Percentiles rank a stretch among this genome's conserved stretches.
phyloP scores from a whole-genome alignment of 1,140 invertebrate species.

The Megathymus violae region DNA sequence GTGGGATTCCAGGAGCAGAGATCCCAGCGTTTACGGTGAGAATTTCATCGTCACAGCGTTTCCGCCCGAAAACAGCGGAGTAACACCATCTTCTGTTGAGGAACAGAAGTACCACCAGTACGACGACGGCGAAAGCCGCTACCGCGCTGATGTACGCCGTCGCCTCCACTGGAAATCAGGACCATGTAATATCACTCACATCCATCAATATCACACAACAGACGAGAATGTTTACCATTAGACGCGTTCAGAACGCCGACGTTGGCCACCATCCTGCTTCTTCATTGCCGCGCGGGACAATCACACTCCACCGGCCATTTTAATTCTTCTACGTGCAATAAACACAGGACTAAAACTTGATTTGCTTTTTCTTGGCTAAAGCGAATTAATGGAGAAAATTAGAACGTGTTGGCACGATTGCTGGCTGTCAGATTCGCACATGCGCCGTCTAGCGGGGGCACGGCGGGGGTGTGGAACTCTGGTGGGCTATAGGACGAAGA shows the following conservation, averaged over 20 bases:
- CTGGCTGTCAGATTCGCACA: slow-evolving; percentile 64
- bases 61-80: slow-evolving; percentile 58
- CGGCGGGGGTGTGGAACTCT: slow-evolving; percentile 69
- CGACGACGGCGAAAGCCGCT: slow-evolving; percentile 69
- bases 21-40: slow-evolving; percentile 65
- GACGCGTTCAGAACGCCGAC: slow-evolving; percentile 66
- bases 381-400: slow-evolving; percentile 48
- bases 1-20: slow-evolving; percentile 51
- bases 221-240: slow-evolving; percentile 69
- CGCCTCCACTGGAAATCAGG: slow-evolving; percentile 70
- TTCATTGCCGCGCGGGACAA: slow-evolving; percentile 52
- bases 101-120: slow-evolving; percentile 76
- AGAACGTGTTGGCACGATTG: slow-evolving; percentile 66
- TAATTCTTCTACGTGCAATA: slow-evolving; percentile 4
- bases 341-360: slow-evolving; percentile 12
- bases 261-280: slow-evolving; percentile 71
- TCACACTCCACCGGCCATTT: slow-evolving; percentile 20
- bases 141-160: slow-evolving; percentile 80
- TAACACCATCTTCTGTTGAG: slow-evolving; percentile 75
- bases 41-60: slow-evolving; percentile 75
- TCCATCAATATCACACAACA: slow-evolving; percentile 28
- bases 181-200: slow-evolving; percentile 22
- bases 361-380: slow-evolving; percentile 11
- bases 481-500: slow-evolving; percentile 71
- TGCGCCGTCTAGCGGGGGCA: slow-evolving; percentile 65